Conservation (phyloP, 2,888 invertebrate genomes). For the Gortyna flavago region DNA sequence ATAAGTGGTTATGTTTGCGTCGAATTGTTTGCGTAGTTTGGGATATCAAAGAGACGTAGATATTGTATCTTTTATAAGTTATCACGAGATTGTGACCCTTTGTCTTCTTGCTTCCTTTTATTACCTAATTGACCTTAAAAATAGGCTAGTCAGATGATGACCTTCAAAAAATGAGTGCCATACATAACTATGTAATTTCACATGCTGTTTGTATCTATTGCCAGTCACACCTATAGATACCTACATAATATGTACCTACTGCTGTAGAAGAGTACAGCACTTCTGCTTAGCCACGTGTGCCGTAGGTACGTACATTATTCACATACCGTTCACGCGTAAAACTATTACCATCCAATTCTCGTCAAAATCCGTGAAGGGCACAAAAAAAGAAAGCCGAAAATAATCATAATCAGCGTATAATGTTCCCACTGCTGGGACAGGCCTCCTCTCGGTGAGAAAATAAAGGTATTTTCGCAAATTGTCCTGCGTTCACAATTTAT, state of each 20-base stretch:
- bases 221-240: neutral
- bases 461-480: neutral
- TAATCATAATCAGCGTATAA: no score
- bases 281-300: neutral
- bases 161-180: neutral
- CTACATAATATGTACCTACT: neutral
- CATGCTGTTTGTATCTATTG: neutral
- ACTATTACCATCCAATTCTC: neutral
- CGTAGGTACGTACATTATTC: neutral
- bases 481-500: neutral
- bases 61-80: constrained; percentile 12
- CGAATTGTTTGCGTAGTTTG: constrained; percentile 33
- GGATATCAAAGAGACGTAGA: constrained; percentile 9
- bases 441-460: no score
- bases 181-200: neutral
- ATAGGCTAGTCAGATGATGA: no score
- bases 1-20: constrained; percentile 55
- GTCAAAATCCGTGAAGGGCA: neutral
- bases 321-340: constrained; percentile 1
- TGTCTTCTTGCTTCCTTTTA: constrained; percentile 2
- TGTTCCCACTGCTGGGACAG: no score
- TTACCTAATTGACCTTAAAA: neutral
- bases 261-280: neutral
- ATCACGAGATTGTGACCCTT: neutral
- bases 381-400: neutral